Evolutionary conservation across 2,888 invertebrate genomes (phyloP).

Genomic region (Auanema freiburgensis): DNA sequence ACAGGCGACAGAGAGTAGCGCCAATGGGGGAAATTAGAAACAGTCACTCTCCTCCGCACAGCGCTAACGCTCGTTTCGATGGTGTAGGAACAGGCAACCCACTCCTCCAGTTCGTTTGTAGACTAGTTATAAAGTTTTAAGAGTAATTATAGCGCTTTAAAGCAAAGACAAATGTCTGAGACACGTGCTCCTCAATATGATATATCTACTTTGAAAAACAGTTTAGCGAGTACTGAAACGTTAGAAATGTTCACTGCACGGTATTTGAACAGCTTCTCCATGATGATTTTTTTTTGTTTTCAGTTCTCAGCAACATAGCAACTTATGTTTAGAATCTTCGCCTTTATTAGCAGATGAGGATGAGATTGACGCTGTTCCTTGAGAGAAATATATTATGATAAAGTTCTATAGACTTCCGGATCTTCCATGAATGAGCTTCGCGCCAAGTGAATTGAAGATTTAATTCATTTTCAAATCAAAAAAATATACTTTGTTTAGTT

Average conservation of each 20-base stretch:
- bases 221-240: conserved; percentile 29
- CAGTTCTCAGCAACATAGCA: too few relatives aligned
- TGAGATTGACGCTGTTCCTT: too few relatives aligned
- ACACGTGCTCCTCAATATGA: background rate
- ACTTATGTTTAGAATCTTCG: too few relatives aligned
- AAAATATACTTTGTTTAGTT: too few relatives aligned
- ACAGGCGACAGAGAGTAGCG: background rate
- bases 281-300: too few relatives aligned
- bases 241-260: conserved; percentile 44
- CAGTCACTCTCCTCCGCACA: conserved; percentile 28
- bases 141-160: background rate
- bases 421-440: too few relatives aligned
- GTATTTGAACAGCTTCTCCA: conserved; percentile 9
- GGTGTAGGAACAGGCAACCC: background rate
- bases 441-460: too few relatives aligned
- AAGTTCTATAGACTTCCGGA: too few relatives aligned
- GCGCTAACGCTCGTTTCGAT: conserved; percentile 30
- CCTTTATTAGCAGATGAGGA: too few relatives aligned
- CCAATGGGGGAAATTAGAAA: background rate
- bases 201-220: background rate
- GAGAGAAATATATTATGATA: too few relatives aligned
- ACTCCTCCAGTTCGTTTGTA: conserved; percentile 1
- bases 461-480: too few relatives aligned
- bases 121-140: background rate
- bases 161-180: conserved; percentile 3